phyloP scores from a whole-genome alignment of 1,140 invertebrate species.

The Xylocopa sonorina region DNA sequence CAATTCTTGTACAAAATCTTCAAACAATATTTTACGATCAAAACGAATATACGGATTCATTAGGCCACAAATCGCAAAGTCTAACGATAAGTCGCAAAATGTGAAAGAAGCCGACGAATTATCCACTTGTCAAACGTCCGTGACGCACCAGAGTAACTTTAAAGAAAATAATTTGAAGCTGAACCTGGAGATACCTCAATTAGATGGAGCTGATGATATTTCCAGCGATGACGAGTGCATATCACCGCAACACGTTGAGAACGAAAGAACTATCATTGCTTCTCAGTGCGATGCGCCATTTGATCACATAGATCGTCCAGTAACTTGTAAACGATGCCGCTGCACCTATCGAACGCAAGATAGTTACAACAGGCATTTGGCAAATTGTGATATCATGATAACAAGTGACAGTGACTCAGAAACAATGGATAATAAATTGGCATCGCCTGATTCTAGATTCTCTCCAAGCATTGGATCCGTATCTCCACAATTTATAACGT shows the following conservation, averaged over 20 bases:
- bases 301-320: conserved; percentile 85
- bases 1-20: conserved; percentile 14
- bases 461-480: conserved; percentile 71
- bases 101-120: background rate
- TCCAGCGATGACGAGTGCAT: conserved; percentile 80
- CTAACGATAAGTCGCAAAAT: conserved; percentile 39
- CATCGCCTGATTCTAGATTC: conserved; percentile 74
- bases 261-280: conserved; percentile 73
- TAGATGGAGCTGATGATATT: conserved; percentile 89
- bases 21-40: conserved; percentile 43
- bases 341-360: conserved; percentile 94
- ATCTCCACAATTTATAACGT: conserved; percentile 75
- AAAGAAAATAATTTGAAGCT: conserved; percentile 56
- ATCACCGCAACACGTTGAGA: conserved; percentile 66
- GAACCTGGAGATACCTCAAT: conserved; percentile 84
- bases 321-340: conserved; percentile 93
- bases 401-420: conserved; percentile 90
- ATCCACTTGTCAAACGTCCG: background rate
- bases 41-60: conserved; percentile 55
- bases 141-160: conserved; percentile 16
- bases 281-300: conserved; percentile 64
- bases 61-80: conserved; percentile 40
- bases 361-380: conserved; percentile 92
- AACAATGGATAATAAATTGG: conserved; percentile 76
- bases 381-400: conserved; percentile 88